Evolutionary conservation across 2,888 invertebrate species (phyloP).

Genomic region (Yponomeuta plumbellus): DNA sequence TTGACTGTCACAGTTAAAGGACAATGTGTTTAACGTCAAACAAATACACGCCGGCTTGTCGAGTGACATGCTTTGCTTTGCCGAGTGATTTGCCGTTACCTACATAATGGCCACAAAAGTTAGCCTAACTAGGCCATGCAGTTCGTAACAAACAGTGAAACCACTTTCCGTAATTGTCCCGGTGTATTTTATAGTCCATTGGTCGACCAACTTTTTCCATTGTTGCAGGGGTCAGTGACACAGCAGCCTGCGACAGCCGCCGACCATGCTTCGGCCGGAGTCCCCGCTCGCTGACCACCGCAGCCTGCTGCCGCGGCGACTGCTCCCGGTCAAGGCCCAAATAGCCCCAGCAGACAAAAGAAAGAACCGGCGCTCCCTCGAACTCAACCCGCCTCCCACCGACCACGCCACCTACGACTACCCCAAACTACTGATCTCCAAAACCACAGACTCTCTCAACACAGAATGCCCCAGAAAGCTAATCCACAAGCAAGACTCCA

Average conservation of each 20-base stretch:
- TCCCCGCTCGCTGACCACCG: conserved; percentile 74
- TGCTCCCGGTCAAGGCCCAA: conserved; percentile 66
- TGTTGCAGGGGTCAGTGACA: conserved; percentile 57
- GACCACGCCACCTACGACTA: conserved; percentile 51
- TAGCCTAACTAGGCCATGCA: no score
- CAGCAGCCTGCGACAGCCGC: conserved; percentile 55
- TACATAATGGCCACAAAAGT: no score
- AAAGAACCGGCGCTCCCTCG: conserved; percentile 67
- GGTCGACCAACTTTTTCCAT: neutral
- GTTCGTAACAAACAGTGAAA: no score
- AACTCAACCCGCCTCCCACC: conserved; percentile 59
- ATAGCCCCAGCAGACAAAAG: conserved; percentile 66
- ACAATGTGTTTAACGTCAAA: no score
- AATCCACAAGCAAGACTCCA: conserved; percentile 65
- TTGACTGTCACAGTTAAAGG: no score
- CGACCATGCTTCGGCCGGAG: conserved; percentile 70
- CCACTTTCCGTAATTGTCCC: no score
- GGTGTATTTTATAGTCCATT: neutral
- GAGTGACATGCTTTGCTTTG: no score
- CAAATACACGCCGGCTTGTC: no score
- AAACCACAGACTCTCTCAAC: conserved; percentile 69
- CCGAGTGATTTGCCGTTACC: no score
- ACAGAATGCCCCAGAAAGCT: conserved; percentile 66
- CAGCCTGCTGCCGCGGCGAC: conserved; percentile 66
- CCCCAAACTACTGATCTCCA: conserved; percentile 68